A percentile compares a stretch with the other conserved stretches of the same genome.
phyloP scores from a whole-genome alignment of 2,888 invertebrate species.

The Harpagoxenus sublaevis region DNA sequence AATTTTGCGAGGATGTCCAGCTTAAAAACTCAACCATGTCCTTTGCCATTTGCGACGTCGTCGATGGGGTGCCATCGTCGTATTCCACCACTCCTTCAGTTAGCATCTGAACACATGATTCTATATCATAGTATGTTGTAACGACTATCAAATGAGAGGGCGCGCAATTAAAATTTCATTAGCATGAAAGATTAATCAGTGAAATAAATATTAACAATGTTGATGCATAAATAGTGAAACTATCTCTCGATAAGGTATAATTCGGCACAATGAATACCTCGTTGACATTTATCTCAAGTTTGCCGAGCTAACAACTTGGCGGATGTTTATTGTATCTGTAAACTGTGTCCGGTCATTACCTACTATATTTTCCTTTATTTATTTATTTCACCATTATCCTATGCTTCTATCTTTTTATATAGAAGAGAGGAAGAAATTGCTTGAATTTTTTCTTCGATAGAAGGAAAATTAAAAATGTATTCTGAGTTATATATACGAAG shows the following conservation, averaged over 20 bases:
- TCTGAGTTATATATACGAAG: not conserved
- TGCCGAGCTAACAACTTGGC: not conserved
- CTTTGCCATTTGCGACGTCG: constrained; percentile 97
- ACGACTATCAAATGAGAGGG: not conserved
- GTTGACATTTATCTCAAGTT: constrained; percentile 1
- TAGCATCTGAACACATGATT: constrained; percentile 71
- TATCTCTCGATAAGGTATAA: not conserved
- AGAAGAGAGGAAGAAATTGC: not conserved
- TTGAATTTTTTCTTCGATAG: not conserved
- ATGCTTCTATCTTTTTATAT: not conserved
- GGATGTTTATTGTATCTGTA: not conserved
- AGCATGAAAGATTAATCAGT: not conserved
- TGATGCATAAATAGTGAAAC: not conserved
- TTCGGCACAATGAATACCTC: not conserved
- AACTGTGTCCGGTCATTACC: not conserved
- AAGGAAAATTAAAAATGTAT: not conserved
- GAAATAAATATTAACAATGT: constrained; percentile 7
- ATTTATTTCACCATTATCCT: not conserved
- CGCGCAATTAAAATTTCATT: not conserved
- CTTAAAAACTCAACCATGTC: constrained; percentile 97
- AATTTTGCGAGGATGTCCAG: constrained; percentile 97
- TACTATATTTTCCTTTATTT: not conserved
- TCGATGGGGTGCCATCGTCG: constrained; percentile 95
- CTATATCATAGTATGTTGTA: not conserved
- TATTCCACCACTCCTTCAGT: constrained; percentile 89